A percentile compares a stretch with the other conserved stretches of the same genome.
These are phyloP conservation scores for Coecobrya sp. DNA, from an alignment of 2,888 invertebrate species.

Conservation along the genomic window DNA sequence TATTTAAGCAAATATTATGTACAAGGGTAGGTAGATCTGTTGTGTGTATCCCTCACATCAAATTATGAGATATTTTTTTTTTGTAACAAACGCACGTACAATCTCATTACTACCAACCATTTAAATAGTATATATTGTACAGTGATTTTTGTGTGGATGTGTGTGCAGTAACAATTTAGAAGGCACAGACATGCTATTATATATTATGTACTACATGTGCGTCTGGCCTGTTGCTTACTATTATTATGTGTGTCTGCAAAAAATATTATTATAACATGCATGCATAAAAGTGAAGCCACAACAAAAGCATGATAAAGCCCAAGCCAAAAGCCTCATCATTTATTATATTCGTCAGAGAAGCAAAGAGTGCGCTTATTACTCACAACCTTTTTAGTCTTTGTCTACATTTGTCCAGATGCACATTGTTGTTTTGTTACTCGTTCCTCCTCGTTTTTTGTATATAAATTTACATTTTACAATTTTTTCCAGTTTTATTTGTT, in stretches of 20 bases:
- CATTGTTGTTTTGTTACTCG: slow-evolving; percentile 80
- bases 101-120: neutral
- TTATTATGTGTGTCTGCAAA: slow-evolving; percentile 39
- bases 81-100: neutral
- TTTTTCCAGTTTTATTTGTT: neutral
- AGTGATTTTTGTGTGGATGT: slow-evolving; percentile 43
- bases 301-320: slow-evolving; percentile 32
- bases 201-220: slow-evolving; percentile 32
- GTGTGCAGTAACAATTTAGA: slow-evolving; percentile 17
- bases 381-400: slow-evolving; percentile 75
- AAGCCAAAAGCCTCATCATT: slow-evolving; percentile 31
- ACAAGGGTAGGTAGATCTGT: neutral
- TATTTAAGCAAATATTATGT: neutral
- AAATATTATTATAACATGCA: neutral
- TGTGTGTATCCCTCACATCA: neutral
- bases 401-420: slow-evolving; percentile 79
- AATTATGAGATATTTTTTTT: slow-evolving; percentile 10
- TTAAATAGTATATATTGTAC: neutral
- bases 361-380: slow-evolving; percentile 23
- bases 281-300: slow-evolving; percentile 50
- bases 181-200: neutral
- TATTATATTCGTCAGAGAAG: neutral
- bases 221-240: slow-evolving; percentile 4
- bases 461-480: neutral
- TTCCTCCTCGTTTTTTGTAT: slow-evolving; percentile 36